These are phyloP conservation scores for Anoplopoma fimbria DNA, from an alignment of 2,113 vertebrate species.

Conservation along the genomic window DNA sequence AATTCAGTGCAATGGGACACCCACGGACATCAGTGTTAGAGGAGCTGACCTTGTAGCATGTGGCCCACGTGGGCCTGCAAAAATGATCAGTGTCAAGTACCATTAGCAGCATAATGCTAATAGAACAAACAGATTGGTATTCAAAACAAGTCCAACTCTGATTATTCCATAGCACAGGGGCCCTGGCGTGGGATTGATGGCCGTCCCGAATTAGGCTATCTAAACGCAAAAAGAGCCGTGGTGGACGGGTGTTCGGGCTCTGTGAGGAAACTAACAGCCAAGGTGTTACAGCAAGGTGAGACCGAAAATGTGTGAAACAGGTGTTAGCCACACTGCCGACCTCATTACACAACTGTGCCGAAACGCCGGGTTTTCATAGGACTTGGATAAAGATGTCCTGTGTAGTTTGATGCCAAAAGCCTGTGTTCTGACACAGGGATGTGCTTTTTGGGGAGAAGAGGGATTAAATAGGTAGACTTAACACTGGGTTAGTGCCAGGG, in stretches of 20 bases:
- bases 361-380: background rate
- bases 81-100: conserved; percentile 35
- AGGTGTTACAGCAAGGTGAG: conserved; percentile 23
- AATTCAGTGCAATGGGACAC: conserved; percentile 68
- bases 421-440: background rate
- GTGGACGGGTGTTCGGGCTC: conserved; percentile 2
- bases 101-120: background rate
- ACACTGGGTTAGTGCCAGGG: background rate
- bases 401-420: conserved; percentile 1
- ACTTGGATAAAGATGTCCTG: conserved; percentile 15
- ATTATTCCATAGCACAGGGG: background rate
- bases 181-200: background rate
- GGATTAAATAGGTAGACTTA: conserved; percentile 5
- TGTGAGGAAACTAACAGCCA: conserved; percentile 1
- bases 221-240: conserved; percentile 4
- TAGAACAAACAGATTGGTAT: conserved; percentile 2
- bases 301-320: conserved; percentile 43
- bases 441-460: background rate
- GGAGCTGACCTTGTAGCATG: conserved; percentile 61
- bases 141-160: conserved; percentile 5
- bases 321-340: conserved; percentile 18
- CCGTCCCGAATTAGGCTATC: too few relatives aligned
- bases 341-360: background rate
- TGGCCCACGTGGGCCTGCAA: conserved; percentile 16
- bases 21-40: conserved; percentile 44